Base-by-base conservation (phyloP, 2,888 invertebrate species). In the Cephalotes varians region DNA sequence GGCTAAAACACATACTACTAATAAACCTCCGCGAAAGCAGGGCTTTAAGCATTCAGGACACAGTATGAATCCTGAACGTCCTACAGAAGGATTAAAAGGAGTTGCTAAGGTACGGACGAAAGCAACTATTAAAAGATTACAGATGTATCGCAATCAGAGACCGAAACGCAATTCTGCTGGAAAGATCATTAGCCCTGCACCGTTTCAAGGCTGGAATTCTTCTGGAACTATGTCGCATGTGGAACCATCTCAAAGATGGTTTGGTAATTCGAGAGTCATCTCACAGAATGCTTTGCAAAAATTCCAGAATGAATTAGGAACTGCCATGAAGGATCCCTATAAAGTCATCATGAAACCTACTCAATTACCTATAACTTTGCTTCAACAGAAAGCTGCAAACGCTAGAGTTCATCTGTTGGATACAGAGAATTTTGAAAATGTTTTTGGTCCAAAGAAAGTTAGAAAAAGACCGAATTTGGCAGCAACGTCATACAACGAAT, bases 91-190 rank as follows among this genome's bases (percentile, higher is more conserved):
- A 0, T 95, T 98, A 77, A 98, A 98, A 95, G 98, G 98, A 74
- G 98, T 98, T 18, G 97, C 97, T 0, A 98, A 97, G 92, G 96
- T 97, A 1, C 96, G 99, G 91, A 98, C 98, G 18, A 98, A 98
- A 94, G 97, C 97, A 18, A 99, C 99, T 0, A 99, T 99, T 85
- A 99, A 98, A 93, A 96, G 99, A 67, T 95, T 99, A 87, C 98
- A 98, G 95, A 99, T 99, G 99, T 99, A 99, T 95, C 97, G 98
- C 90, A 99, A 99, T 95, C 99, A 98, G 94, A 99, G 99, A 95
- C 97, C 99, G 0, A 98, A 98, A 94, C 96, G 99, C 79, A 97
- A 99, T 95, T 97, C 96, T 92, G 96, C 95, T 81, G 98, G 99
- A 71, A 98, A 99, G 96, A 99, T 99, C 79, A 95, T 99, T 64